These are phyloP conservation scores for Turnix velox DNA, from an alignment of 2,113 vertebrate genomes.

Conservation along the genomic window DNA sequence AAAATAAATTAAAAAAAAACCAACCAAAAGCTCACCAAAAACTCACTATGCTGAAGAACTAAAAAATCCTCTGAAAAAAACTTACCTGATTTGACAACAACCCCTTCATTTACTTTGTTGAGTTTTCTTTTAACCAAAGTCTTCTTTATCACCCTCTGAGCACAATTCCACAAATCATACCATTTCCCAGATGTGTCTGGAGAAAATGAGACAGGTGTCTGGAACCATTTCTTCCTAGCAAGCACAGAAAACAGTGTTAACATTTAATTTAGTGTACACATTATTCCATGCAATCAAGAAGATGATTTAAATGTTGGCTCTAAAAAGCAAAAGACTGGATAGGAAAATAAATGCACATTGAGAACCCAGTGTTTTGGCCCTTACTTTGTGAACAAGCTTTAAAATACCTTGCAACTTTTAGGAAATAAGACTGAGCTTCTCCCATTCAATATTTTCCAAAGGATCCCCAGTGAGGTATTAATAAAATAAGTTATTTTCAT, in stretches of 20 bases:
- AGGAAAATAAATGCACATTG: not conserved
- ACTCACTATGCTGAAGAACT: not conserved
- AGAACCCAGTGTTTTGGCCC: not conserved
- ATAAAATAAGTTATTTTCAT: not conserved
- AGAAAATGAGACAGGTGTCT: conserved; percentile 30
- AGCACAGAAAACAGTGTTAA: conserved; percentile 20
- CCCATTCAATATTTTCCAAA: not conserved
- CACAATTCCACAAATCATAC: not conserved
- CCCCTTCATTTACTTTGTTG: not conserved
- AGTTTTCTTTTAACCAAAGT: not conserved
- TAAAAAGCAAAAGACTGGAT: not conserved
- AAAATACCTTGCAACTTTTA: not conserved
- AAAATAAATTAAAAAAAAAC: too few species aligned
- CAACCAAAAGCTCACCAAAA: too few species aligned
- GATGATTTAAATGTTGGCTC: not conserved
- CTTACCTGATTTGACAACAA: not conserved
- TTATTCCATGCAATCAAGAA: not conserved
- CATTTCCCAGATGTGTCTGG: not conserved
- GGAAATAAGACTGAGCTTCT: not conserved
- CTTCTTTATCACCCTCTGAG: not conserved
- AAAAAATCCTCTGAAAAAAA: not conserved
- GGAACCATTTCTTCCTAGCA: not conserved
- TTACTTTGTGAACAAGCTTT: not conserved
- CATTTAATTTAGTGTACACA: not conserved
- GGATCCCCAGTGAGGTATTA: not conserved